Percentiles rank a stretch among this genome's conserved stretches.
phyloP scores from a whole-genome alignment of 2,113 vertebrate genomes.

The Corydoras sp. region DNA sequence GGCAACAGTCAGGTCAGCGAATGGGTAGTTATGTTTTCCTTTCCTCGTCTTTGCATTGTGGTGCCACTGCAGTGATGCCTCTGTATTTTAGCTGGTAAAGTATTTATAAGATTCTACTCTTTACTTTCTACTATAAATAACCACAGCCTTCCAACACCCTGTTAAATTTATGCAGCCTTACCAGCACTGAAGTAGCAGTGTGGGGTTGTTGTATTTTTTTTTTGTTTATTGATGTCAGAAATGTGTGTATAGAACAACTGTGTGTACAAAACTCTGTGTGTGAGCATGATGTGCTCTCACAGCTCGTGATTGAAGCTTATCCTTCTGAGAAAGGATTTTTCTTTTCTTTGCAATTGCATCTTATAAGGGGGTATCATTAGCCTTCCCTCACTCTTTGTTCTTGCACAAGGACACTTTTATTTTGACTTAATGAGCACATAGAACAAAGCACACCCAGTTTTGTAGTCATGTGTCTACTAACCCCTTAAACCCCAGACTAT shows the following conservation, averaged over 20 bases:
- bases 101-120: constrained; percentile 42
- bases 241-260: background rate
- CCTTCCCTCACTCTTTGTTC: background rate
- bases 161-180: too few species aligned
- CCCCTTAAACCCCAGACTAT: background rate
- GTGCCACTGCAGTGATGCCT: constrained; percentile 25
- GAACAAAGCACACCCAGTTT: background rate
- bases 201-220: background rate
- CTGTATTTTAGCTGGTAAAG: constrained; percentile 45
- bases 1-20: constrained; percentile 54
- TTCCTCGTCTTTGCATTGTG: constrained; percentile 9
- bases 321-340: background rate
- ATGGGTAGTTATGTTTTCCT: constrained; percentile 17
- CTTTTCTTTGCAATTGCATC: background rate
- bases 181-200: too few species aligned
- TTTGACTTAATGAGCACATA: background rate
- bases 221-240: background rate
- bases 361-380: background rate
- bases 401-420: background rate
- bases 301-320: background rate
- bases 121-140: background rate
- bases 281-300: background rate
- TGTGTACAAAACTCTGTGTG: background rate
- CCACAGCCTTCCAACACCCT: background rate
- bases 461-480: background rate